Evolutionary conservation across 2,797 vertebrate species (phyloP).

Genomic region (Nyctalus aviator): DNA sequence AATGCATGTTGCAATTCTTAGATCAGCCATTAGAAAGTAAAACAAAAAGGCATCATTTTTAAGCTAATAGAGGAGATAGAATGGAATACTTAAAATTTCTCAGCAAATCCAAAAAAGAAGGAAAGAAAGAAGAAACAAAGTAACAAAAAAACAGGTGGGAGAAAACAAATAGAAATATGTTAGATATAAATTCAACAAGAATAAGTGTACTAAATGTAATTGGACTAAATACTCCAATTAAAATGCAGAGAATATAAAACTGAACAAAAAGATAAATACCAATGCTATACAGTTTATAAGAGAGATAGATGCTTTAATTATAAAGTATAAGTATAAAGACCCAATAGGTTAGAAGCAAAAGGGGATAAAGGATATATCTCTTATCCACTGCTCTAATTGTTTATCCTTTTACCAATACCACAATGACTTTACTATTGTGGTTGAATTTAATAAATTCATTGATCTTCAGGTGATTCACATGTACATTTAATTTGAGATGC

Average conservation of each 20-base stretch:
- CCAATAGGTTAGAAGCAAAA: not conserved
- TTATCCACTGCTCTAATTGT: not conserved
- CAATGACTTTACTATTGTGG: not conserved
- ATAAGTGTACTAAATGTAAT: conserved; percentile 42
- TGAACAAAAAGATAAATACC: not conserved
- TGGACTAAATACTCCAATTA: conserved; percentile 11
- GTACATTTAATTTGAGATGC: conserved; percentile 9
- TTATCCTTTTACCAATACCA: not conserved
- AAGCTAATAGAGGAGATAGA: not conserved
- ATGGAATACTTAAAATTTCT: not conserved
- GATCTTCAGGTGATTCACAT: not conserved
- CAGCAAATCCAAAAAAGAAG: conserved; percentile 39
- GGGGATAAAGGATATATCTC: not conserved
- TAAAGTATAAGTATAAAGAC: not conserved
- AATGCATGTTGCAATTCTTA: not conserved
- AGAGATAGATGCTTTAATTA: conserved; percentile 14
- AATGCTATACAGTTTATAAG: not conserved
- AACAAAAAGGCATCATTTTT: not conserved
- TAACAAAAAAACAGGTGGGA: not conserved
- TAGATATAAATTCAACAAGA: not conserved
- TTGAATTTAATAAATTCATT: conserved; percentile 10
- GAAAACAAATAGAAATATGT: conserved; percentile 35
- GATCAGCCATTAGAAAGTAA: not conserved
- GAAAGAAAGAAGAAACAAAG: not conserved
- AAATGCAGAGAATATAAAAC: conserved; percentile 50